Conservation (phyloP, 2,888 invertebrate species). For the Sarcophaga variegata region DNA sequence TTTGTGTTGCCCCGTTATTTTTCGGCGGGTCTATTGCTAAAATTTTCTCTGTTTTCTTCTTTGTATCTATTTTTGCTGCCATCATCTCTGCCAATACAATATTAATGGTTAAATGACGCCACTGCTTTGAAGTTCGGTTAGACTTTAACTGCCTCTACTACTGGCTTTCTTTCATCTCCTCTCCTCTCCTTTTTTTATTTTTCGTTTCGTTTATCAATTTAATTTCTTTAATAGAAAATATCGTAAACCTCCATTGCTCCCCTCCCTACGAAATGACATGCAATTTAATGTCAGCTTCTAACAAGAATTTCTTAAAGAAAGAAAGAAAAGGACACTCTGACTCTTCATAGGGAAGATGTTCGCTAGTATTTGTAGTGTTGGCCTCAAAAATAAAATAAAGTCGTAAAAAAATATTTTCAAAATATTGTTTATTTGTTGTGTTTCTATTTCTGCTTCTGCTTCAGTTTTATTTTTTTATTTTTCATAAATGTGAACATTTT, state of each 20-base stretch:
- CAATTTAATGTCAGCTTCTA: constrained; percentile 47
- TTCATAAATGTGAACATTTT: constrained; percentile 23
- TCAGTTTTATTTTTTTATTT: constrained; percentile 27
- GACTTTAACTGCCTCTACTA: not conserved
- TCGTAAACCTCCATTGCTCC: not conserved
- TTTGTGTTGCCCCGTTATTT: constrained; percentile 51
- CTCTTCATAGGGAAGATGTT: not conserved
- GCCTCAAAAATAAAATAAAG: constrained; percentile 34
- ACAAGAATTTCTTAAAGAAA: constrained; percentile 26
- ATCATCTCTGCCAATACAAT: constrained; percentile 54
- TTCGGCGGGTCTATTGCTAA: not conserved
- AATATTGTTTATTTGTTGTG: constrained; percentile 22
- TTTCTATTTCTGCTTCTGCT: not conserved
- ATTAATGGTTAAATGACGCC: constrained; percentile 64
- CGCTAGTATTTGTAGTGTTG: constrained; percentile 2
- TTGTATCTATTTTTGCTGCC: not conserved
- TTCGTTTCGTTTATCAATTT: constrained; percentile 27
- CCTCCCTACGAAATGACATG: constrained; percentile 41
- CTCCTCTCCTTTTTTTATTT: not conserved
- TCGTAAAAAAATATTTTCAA: constrained; percentile 56
- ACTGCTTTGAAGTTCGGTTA: constrained; percentile 50
- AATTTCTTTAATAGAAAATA: constrained; percentile 50
- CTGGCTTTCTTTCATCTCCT: not conserved
- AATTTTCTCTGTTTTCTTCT: not conserved
- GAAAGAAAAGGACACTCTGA: not conserved